A percentile compares a stretch with the other conserved stretches of the same genome.
Conservation (phyloP, 2,888 invertebrate genomes). For the Selenia dentaria region DNA sequence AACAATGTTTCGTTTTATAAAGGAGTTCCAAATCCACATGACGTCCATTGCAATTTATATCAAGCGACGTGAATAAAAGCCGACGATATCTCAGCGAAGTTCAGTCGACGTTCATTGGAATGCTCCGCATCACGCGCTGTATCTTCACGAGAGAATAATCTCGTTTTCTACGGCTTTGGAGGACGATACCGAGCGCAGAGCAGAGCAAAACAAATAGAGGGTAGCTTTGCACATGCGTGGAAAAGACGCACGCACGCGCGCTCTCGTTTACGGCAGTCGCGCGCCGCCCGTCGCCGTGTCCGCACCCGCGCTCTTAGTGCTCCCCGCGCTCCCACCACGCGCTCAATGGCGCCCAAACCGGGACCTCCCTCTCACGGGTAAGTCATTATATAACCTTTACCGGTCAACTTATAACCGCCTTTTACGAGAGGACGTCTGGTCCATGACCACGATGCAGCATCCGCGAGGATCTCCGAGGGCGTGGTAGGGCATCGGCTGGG, state of each 20-base stretch:
- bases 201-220: slow-evolving; percentile 73
- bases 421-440: slow-evolving; percentile 37
- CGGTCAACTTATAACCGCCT: slow-evolving; percentile 11
- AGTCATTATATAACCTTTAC: slow-evolving; percentile 53
- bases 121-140: slow-evolving; percentile 60
- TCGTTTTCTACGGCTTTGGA: slow-evolving; percentile 68
- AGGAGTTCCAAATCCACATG: slow-evolving; percentile 31
- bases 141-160: slow-evolving; percentile 69
- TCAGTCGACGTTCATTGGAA: slow-evolving; percentile 59
- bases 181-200: slow-evolving; percentile 55
- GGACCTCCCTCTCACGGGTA: slow-evolving; percentile 74
- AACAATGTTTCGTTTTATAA: slow-evolving; percentile 35
- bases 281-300: slow-evolving; percentile 66
- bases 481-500: slow-evolving; percentile 65
- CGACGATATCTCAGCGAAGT: slow-evolving; percentile 54
- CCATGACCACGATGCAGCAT: slow-evolving; percentile 65
- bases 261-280: slow-evolving; percentile 60
- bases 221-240: slow-evolving; percentile 69
- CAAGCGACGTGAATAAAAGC: slow-evolving; percentile 55
- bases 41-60: slow-evolving; percentile 51
- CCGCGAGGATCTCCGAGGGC: slow-evolving; percentile 63
- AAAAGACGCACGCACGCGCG: slow-evolving; percentile 60
- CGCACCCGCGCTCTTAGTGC: slow-evolving; percentile 46
- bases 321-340: slow-evolving; percentile 62
- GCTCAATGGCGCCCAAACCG: slow-evolving; percentile 78